phyloP scores from a whole-genome alignment of 2,113 vertebrate genomes.

The Salvelinus namaycush region DNA sequence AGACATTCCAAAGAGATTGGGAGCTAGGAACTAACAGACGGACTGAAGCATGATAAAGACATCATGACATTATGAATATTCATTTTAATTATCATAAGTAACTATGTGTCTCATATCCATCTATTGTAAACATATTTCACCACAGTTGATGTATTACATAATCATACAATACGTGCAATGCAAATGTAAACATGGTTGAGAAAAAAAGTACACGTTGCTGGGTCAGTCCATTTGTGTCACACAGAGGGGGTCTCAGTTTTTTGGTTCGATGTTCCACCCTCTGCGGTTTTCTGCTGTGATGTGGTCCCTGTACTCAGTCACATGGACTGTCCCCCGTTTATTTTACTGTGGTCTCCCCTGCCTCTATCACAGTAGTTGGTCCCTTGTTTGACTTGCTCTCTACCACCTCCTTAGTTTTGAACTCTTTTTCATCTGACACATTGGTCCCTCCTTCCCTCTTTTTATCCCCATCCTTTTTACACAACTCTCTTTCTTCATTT shows the following conservation, averaged over 20 bases:
- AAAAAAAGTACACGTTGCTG: conserved; percentile 69
- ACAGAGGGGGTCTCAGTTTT: conserved; percentile 67
- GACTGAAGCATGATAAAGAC: neutral
- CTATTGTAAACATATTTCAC: conserved; percentile 74
- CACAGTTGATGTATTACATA: conserved; percentile 72
- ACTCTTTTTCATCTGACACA: conserved; percentile 43
- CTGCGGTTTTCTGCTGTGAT: conserved; percentile 66
- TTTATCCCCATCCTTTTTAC: conserved; percentile 26
- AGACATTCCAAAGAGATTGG: neutral
- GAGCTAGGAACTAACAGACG: neutral
- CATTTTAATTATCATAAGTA: conserved; percentile 73
- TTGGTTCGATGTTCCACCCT: conserved; percentile 70
- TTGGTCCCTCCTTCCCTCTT: conserved; percentile 47
- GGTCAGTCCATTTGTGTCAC: conserved; percentile 67
- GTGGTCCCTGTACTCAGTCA: conserved; percentile 67
- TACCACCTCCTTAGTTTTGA: conserved; percentile 1
- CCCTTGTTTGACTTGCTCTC: conserved; percentile 44
- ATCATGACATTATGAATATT: conserved; percentile 47
- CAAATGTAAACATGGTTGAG: conserved; percentile 57
- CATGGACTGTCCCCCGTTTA: conserved; percentile 47
- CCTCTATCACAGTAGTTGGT: conserved; percentile 71
- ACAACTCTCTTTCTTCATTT: conserved; percentile 23
- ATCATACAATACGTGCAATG: conserved; percentile 74
- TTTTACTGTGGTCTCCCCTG: conserved; percentile 62
- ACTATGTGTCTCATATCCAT: conserved; percentile 59